Base-by-base conservation (phyloP, 2,888 invertebrate genomes). In the Bellardia bayeri region DNA sequence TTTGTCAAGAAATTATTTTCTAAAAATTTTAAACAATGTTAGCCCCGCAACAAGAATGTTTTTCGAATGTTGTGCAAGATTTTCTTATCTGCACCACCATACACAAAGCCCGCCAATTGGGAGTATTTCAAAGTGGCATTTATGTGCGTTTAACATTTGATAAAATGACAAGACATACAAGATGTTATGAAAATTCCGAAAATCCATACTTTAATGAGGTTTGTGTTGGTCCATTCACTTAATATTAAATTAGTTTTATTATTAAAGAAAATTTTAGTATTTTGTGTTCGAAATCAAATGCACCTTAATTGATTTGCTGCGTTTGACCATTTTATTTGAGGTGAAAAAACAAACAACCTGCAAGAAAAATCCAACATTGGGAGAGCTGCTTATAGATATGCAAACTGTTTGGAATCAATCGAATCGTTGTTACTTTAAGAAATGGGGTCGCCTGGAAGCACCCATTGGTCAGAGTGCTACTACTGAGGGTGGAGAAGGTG, bases 401-500 rank as follows among this genome's bases (percentile, higher is more conserved):
- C 96, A 95, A 9, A 95, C 95, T 1, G 95, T 97, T 16, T 97
- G 97, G 96, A 94, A 94, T 72, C 96, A 97, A 91, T 95, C 92
- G 96, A 97, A 96, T 93, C 98, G 97, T 91, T 96, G 96, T 92
- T 97, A 97, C 91, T 96, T 96, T 91, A 97, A 97, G 91, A 98
- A 98, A 94, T 98, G 98, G 98, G 97, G 96, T 0, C 95, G 96
- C 91, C 93, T 98, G 61, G 95, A 95, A 42, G 94, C 96, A 82
- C 96, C 96, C 0, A 95, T 96, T 49, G 87, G 84, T 2, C 75
- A 80, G 9, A 45, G 13, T 5, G 66, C 72, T 0, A 54, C 74
- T 14, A 33, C 11, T 5, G 69, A 76, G 2, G 40, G n/a, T 8
- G 68, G n/a, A 6, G 63, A 33, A n/a, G n/a, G 9, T 6, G 42